phyloP scores from a whole-genome alignment of 2,113 vertebrate genomes.

The Caranx ignobilis region DNA sequence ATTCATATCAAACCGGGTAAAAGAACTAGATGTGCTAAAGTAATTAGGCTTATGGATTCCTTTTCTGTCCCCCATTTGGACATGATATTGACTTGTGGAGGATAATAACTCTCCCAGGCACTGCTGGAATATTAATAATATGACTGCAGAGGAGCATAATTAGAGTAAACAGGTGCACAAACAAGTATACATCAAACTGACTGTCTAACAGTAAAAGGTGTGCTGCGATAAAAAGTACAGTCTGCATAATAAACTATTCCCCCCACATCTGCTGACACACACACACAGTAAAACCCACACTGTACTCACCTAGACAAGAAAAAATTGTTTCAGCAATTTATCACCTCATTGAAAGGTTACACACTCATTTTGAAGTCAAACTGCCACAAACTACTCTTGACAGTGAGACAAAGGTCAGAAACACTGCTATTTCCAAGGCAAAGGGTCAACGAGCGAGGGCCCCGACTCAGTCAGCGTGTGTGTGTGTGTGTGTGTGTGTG shows the following conservation, averaged over 20 bases:
- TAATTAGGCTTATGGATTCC: slow-evolving; percentile 69
- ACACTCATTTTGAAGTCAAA: slow-evolving; percentile 14
- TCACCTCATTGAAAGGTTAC: slow-evolving; percentile 10
- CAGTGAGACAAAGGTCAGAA: slow-evolving; percentile 26
- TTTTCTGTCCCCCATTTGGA: slow-evolving; percentile 54
- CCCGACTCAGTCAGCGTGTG: not conserved
- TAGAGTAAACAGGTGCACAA: slow-evolving; percentile 51
- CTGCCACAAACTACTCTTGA: slow-evolving; percentile 20
- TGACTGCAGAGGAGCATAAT: slow-evolving; percentile 56
- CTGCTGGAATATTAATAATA: slow-evolving; percentile 58
- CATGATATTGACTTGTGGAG: slow-evolving; percentile 57
- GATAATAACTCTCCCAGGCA: slow-evolving; percentile 57
- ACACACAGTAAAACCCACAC: not conserved
- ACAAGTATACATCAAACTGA: slow-evolving; percentile 43
- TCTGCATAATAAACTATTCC: slow-evolving; percentile 24
- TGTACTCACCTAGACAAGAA: not conserved
- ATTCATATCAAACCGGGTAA: slow-evolving; percentile 69
- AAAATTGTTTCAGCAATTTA: not conserved
- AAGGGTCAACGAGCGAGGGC: slow-evolving; percentile 44
- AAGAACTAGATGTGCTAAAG: slow-evolving; percentile 57
- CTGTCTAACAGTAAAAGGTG: slow-evolving; percentile 34
- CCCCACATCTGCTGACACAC: not conserved
- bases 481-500: slow-evolving; percentile 30
- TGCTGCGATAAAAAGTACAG: slow-evolving; percentile 11
- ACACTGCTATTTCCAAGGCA: slow-evolving; percentile 5